Evolutionary conservation across 2,797 vertebrate species (phyloP), one percentile per base, ranked within the genome.

Genomic region (Catharus ustulatus): DNA sequence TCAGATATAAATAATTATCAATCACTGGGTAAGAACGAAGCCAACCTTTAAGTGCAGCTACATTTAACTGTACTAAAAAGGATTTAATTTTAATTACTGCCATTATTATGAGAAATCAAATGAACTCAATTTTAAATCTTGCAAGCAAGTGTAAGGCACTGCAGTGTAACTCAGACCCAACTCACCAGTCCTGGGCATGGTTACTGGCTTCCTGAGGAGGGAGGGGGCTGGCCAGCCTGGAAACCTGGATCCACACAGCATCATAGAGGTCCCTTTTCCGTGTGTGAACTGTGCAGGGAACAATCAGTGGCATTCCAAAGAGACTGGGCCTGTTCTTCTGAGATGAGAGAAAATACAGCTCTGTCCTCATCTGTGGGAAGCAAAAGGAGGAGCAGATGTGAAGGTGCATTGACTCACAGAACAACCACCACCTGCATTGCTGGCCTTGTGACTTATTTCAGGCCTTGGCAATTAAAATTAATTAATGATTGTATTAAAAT

Each of bases 191-290:
- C 85, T 99, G 99, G 13, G 99, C 99, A 18, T 99, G 99, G 96
- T 99, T 99, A 96, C 99, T 99, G 67, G 99, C 99, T 96, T 99
- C 99, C 97, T 99, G 99, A 22, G 99, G 99, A 13, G 99, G 99
- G 40, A 99, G 98, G 5, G 99, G 99, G 86, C 99, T 99, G 74
- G 99, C 99, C 74, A 99, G 98, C n/a, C 99, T 98, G 89, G 99
- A 99, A 19, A 99, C 99, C 92, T 99, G 99, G 94, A 99, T 99
- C 99, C 99, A 99, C 46, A 99, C 98, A 0, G 99, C 98, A 46
- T 99, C 99, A 9, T 99, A 99, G 27, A 99, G 97, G 94, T 99
- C 99, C 95, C 98, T 99, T 90, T 99, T 99, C 88, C 98, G 98
- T 7, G 99, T 99, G 95, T 99, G 98, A 63, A 99, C 98, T 0